Base-by-base conservation (phyloP, 2,888 invertebrate species). In the Alloplasta piceator region DNA sequence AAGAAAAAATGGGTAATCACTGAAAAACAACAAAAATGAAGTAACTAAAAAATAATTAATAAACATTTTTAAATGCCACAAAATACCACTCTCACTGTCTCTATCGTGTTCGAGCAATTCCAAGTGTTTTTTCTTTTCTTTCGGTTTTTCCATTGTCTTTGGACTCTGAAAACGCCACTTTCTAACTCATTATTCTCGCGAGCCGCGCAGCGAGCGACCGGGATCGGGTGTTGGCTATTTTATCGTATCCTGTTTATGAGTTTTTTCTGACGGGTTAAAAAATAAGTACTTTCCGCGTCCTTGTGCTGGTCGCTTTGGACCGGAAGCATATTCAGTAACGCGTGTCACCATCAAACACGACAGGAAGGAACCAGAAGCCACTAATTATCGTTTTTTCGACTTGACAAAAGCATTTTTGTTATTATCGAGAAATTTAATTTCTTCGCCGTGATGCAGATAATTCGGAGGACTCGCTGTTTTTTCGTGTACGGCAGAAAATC, bases 311-410 rank as follows among this genome's bases (percentile, higher is more conserved):
- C 66, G 38, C 52, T 43, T 14, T 5, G 41, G 50, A 75, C 88
- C 89, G 89, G 89, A 89, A 87, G 85, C 86, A 86, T 86, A 88
- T 83, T 78, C 89, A 89, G 75, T 85, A 86, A 87, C 83, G 87
- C 89, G 89, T 89, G 85, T 89, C 87, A 89, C 87, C 87, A 85
- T 80, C 67, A 60, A 83, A 14, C 39, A 41, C 71, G 26, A 74
- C 74, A 66, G 75, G 67, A 75, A 82, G 83, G 80, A 85, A 83
- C 82, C 36, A 43, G 50, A 50, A 56, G 48, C 71, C 58, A 66
- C 70, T 82, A 79, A 82, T 83, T 72, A 78, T 67, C 48, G 72
- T 68, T 56, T n/a, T n/a, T n/a, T 75, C 70, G 74, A 78, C 48
- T 71, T 38, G 55, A 63, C 75, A 68, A 48, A 63, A 66, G 56